Base-by-base conservation (phyloP, 2,113 vertebrate genomes). In the Chrysochloris asiatica region DNA sequence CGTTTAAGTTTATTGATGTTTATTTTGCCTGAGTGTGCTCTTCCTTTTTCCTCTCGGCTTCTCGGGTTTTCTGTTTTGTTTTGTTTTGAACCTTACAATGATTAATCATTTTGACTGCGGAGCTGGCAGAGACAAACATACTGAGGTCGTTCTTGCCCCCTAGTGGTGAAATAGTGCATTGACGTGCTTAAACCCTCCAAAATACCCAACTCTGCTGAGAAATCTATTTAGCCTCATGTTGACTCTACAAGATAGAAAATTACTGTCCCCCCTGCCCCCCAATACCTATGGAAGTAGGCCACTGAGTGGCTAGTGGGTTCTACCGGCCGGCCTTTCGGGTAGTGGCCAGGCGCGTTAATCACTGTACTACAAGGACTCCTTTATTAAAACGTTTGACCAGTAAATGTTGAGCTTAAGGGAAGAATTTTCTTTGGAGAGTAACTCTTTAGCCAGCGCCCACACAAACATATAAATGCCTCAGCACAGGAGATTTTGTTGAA, bases 161-260 rank as follows among this genome's bases (percentile, higher is more conserved):
- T 97, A 94, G 96, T 86, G 96, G 95, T 54, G 47, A 89, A 85
- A 92, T 1, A 33, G 63, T 26, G 45, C 3, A 26, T 84, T 75
- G 28, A 38, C 1, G 1, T 19, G 21, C 12, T 61, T 7, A 28
- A 28, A 28, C 24, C n/a, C n/a, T n/a, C n/a, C n/a, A n/a, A n/a
- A n/a, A n/a, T n/a, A 61, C 26, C 26, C 22, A 61, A 28, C 59
- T 26, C 24, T 26, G 59, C 59, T 24, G 56, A 8, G 56, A 10
- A 21, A 24, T 24, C 54, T 13, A 19, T 56, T 56, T 6, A 10
- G 30, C 30, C 10, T 12, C 61, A 30, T 63, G 9, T 28, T 10
- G 61, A 30, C 61, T 30, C 30, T 14, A 63, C 9, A 63, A 17
- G 61, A 12, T 11, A 14, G 28, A 13, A 30, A 11, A 63, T 10